Base-by-base conservation (phyloP, 2,888 invertebrate genomes). In the Drosophila ustulata region DNA sequence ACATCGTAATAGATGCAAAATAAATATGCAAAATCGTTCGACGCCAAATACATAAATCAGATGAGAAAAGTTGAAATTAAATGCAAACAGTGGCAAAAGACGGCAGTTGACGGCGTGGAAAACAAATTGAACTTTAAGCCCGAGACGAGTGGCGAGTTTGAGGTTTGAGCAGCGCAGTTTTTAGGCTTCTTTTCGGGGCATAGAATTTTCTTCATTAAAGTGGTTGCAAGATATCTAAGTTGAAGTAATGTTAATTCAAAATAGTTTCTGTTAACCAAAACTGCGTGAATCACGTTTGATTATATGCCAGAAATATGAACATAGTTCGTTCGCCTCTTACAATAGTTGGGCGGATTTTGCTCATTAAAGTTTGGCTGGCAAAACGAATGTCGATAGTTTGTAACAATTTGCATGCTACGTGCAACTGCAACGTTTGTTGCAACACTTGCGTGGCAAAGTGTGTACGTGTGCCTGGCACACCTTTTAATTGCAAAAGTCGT, bases 21-120 rank as follows among this genome's bases (percentile, higher is more conserved):
- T 88, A 89, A 88, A 89, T 86, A 89, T 85, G 88, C 80, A 74
- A 80, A 84, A 78, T 72, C 69, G 65, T 50, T 67, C 58, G 56
- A 46, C 53, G 46, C 56, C 55, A 75, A 76, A 89, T 78, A 87
- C 82, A 89, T 89, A 83, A 89, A 89, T 89, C 88, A 87, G 85
- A 45, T 59, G 64, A 46, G 68, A 69, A 76, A 89, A 84, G 69
- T 82, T 74, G 30, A 86, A 89, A 86, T 86, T 70, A 86, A 88
- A 88, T 76, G 89, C 85, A 89, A 89, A 89, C 88, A 82, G 66
- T 55, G 66, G 66, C 65, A 66, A 11, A 4, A n/a, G 55, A 53
- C 45, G 18, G 18, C 18, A 18, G 47, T 41, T 23, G 39, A 32
- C 50, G 46, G 37, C 39, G n/a, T 9, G 43, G 25, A 25, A 26